These are phyloP conservation scores for Otocyon megalotis DNA, from an alignment of 2,113 vertebrate genomes.

Conservation along the genomic window DNA sequence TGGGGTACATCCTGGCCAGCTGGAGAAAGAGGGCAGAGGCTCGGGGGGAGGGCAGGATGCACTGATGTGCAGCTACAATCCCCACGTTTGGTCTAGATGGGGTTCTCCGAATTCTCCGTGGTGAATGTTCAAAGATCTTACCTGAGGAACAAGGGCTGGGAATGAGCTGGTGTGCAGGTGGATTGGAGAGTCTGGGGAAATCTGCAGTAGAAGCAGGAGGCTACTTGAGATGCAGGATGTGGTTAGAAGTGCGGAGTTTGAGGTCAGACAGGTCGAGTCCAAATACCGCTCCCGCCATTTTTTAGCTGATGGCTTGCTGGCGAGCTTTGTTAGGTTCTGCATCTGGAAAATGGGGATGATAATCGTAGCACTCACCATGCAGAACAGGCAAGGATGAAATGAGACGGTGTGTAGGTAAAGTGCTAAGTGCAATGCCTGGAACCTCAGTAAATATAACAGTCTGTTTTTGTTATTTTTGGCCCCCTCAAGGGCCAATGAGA, in stretches of 20 bases:
- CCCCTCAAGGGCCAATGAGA: background rate
- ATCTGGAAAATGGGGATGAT: background rate
- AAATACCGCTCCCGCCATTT: background rate
- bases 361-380: background rate
- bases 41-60: background rate
- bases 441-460: background rate
- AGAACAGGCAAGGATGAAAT: background rate
- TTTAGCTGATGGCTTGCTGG: background rate
- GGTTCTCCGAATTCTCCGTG: no score
- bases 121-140: slow-evolving; percentile 47
- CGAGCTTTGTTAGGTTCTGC: background rate
- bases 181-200: background rate
- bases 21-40: slow-evolving; percentile 58
- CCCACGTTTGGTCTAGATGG: background rate
- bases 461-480: background rate
- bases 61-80: background rate
- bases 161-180: slow-evolving; percentile 80
- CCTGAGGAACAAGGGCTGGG: slow-evolving; percentile 79
- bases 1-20: slow-evolving; percentile 81
- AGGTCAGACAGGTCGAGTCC: background rate
- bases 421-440: background rate
- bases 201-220: slow-evolving; percentile 34
- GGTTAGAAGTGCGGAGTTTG: background rate
- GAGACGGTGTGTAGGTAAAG: background rate
- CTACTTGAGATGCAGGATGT: background rate